Base-by-base conservation (phyloP, 2,113 vertebrate genomes). In the Protomyctophum bolini region DNA sequence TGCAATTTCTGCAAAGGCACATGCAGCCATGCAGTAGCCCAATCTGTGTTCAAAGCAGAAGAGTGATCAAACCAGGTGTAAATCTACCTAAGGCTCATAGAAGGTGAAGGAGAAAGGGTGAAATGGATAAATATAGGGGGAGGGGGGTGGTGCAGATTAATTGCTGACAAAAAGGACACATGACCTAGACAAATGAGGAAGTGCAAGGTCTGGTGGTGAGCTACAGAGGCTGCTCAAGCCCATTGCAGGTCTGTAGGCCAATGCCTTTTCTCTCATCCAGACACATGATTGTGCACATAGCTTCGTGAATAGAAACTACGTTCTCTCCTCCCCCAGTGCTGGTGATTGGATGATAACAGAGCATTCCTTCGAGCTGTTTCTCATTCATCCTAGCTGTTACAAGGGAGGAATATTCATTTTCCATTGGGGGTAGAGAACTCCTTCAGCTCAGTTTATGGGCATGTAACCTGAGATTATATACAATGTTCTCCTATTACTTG, bases 131-230 rank as follows among this genome's bases (percentile, higher is more conserved):
- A 89, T 86, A 87, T 81, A 85, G 71, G 79, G 75, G 82, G 63
- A 8, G 49, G 87, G 85, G 21, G 76, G 75, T 10, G 81, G 81
- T 70, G 73, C 80, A 90, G 88, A 91, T 92, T 90, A 89, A 91
- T 91, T 88, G 85, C 89, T 89, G 88, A 92, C 90, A 91, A 92
- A 92, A 90, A 83, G 78, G 85, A 90, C 68, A 77, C 84, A 84
- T 83, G 90, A 87, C 86, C 88, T 79, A 83, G 87, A 91, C 84
- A 90, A 89, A 89, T 83, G 88, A 89, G 83, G 84, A 91, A 89
- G 86, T 84, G 74, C 84, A 86, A 84, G 83, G 88, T 88, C 83
- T 85, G 74, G 64, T 75, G 77, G 82, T 76, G 78, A 77, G 70
- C 33, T 41, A 41, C 85, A 82, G 83, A 75, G 84, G 76, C 78